phyloP scores from a whole-genome alignment of 2,888 invertebrate species.

The Linyphia triangularis region DNA sequence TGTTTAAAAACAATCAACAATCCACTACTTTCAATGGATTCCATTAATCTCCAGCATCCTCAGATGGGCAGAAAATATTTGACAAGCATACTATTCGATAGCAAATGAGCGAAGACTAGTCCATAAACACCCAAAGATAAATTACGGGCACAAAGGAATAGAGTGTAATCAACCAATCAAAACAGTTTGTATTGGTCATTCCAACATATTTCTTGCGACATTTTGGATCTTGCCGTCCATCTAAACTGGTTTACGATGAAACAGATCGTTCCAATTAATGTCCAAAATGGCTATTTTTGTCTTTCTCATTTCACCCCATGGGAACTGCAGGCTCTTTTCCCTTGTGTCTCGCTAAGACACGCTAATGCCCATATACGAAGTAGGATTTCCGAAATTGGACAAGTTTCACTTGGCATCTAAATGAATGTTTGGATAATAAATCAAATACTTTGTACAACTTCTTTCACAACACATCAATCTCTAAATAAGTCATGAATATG shows the following conservation, averaged over 20 bases:
- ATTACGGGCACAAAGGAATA: background rate
- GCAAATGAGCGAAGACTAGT: background rate
- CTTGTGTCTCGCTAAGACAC: background rate
- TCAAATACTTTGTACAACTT: background rate
- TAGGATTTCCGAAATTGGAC: slow-evolving; percentile 14
- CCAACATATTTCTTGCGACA: slow-evolving; percentile 13
- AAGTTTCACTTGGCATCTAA: background rate
- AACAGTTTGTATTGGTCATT: slow-evolving; percentile 8
- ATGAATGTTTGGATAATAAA: background rate
- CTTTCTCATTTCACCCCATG: background rate
- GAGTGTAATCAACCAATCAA: slow-evolving; percentile 38
- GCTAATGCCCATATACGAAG: background rate
- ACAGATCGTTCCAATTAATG: slow-evolving; percentile 37
- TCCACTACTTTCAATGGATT: no score
- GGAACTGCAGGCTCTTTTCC: slow-evolving; percentile 2
- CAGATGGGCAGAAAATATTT: no score
- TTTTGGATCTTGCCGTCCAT: slow-evolving; percentile 2
- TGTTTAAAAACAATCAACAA: no score
- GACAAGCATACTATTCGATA: background rate
- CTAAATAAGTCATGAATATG: no score
- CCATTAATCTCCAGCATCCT: no score
- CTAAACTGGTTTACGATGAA: slow-evolving; percentile 25
- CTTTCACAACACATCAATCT: no score
- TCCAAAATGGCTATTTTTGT: slow-evolving; percentile 33
- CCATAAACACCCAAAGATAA: background rate